Conservation (phyloP, 1,140 invertebrate genomes). For the Drosophila insularis region DNA sequence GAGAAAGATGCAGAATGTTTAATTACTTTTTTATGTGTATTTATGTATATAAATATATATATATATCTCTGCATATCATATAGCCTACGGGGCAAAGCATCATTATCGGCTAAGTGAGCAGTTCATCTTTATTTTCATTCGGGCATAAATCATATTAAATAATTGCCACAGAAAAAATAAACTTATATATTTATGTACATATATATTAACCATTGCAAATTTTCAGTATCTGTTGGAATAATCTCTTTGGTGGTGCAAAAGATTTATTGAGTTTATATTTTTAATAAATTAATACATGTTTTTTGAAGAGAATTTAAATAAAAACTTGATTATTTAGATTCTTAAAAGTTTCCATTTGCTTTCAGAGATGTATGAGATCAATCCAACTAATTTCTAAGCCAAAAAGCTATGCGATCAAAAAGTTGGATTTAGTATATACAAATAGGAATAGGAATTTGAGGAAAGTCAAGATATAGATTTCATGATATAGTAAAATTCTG, state of each 20-base stretch:
- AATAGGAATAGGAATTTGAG: too few relatives aligned
- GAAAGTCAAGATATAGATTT: too few relatives aligned
- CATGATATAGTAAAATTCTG: too few relatives aligned
- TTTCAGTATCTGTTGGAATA: background rate
- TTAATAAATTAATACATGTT: too few relatives aligned
- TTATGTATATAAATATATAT: background rate
- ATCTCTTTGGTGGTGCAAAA: background rate
- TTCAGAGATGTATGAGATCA: too few relatives aligned
- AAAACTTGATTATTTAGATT: too few relatives aligned
- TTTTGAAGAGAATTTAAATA: too few relatives aligned
- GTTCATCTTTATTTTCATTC: constrained; percentile 3
- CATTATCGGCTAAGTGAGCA: constrained; percentile 8
- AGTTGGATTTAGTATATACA: too few relatives aligned
- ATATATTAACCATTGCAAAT: background rate
- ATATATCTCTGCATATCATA: background rate
- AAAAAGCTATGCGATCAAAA: too few relatives aligned
- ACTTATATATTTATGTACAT: background rate
- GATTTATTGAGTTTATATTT: too few relatives aligned
- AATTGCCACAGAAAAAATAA: background rate
- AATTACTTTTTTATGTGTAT: constrained; percentile 2
- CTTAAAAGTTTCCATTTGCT: too few relatives aligned
- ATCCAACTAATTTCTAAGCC: too few relatives aligned
- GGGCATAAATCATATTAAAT: constrained; percentile 5
- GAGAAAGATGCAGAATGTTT: constrained; percentile 8
- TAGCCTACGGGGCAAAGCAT: background rate